phyloP scores from a whole-genome alignment of 1,140 invertebrate species.

The Sarcophaga peregrina region DNA sequence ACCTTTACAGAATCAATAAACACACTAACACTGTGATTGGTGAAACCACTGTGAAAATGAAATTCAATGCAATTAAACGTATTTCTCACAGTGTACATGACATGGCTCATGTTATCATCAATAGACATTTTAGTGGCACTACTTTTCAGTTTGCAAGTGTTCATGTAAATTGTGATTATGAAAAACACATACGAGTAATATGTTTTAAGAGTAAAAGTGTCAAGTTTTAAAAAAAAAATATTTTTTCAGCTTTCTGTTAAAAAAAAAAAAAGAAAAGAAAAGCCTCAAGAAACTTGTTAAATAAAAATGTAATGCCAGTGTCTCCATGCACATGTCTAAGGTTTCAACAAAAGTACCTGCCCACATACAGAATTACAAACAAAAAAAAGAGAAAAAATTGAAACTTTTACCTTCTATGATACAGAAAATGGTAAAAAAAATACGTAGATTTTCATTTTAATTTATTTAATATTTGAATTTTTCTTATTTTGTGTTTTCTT shows the following conservation, averaged over 20 bases:
- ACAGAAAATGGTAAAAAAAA: not conserved
- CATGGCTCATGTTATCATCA: too few species aligned
- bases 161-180: not conserved
- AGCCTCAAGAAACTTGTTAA: not conserved
- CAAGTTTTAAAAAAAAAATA: not conserved
- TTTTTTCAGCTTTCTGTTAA: not conserved
- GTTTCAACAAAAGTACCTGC: not conserved
- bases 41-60: too few species aligned
- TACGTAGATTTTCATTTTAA: not conserved
- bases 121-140: too few species aligned
- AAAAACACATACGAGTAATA: not conserved
- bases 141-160: not conserved
- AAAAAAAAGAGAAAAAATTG: not conserved
- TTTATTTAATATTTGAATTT: too few species aligned
- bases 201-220: slow-evolving; percentile 19
- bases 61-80: too few species aligned
- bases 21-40: too few species aligned
- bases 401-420: not conserved
- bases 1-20: too few species aligned
- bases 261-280: not conserved
- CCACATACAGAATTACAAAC: not conserved
- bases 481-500: too few species aligned
- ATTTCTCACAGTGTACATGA: too few species aligned
- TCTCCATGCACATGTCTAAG: not conserved
- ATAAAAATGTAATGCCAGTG: not conserved